Conservation (phyloP, 2,888 invertebrate species). For the Nomada fabriciana region DNA sequence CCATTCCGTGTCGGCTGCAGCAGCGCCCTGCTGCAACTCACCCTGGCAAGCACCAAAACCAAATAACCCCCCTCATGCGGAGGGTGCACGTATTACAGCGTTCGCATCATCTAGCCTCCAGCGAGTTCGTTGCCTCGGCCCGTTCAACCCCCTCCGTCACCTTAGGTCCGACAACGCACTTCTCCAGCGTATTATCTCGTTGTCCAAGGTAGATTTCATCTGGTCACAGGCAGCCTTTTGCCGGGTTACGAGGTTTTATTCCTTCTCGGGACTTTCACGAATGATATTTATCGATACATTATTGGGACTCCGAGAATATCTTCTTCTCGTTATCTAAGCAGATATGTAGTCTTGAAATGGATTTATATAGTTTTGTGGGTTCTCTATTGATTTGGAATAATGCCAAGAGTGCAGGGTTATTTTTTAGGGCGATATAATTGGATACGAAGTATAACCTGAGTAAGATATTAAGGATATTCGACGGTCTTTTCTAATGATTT, state of each 20-base stretch:
- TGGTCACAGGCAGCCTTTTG: neutral
- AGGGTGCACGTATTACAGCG: conserved; percentile 25
- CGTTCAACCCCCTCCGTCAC: conserved; percentile 22
- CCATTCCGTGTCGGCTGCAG: conserved; percentile 53
- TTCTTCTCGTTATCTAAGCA: too few relatives aligned
- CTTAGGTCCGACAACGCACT: neutral
- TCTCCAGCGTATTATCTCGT: neutral
- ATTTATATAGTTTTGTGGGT: too few relatives aligned
- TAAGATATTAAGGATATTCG: too few relatives aligned
- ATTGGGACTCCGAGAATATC: too few relatives aligned
- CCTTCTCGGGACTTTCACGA: too few relatives aligned
- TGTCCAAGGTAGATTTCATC: neutral
- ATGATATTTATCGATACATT: too few relatives aligned
- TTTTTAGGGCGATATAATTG: too few relatives aligned
- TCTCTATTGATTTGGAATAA: too few relatives aligned
- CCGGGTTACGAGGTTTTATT: neutral
- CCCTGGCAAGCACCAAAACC: conserved; percentile 59
- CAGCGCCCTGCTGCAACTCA: conserved; percentile 53
- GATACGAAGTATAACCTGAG: too few relatives aligned
- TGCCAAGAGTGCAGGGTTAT: too few relatives aligned
- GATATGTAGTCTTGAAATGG: too few relatives aligned
- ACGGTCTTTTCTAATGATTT: too few relatives aligned
- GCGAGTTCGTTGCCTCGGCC: conserved; percentile 48
- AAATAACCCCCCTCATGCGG: conserved; percentile 66
- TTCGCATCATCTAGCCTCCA: conserved; percentile 31